Conservation (phyloP, 2,888 invertebrate genomes). For the Leucoma salicis region DNA sequence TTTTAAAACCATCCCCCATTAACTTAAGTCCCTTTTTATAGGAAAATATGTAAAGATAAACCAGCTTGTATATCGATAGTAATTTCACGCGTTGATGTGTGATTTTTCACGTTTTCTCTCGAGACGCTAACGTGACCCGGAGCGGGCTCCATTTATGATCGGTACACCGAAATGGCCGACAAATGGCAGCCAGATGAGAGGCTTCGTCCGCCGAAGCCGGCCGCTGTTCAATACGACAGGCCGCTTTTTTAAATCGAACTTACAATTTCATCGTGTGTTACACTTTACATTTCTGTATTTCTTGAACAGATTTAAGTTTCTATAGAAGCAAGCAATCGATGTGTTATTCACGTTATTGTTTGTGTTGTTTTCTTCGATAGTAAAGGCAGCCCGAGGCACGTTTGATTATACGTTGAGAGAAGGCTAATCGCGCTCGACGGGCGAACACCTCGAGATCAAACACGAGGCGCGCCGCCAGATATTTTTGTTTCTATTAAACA, state of each 20-base stretch:
- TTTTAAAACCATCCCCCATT: too few relatives aligned
- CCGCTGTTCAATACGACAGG: slow-evolving; percentile 60
- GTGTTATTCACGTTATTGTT: slow-evolving; percentile 26
- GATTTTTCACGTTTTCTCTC: slow-evolving; percentile 79
- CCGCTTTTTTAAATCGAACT: slow-evolving; percentile 51
- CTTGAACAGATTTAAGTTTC: neutral
- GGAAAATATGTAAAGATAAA: slow-evolving; percentile 25
- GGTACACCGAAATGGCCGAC: slow-evolving; percentile 81
- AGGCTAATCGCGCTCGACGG: slow-evolving; percentile 82
- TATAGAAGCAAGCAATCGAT: slow-evolving; percentile 35
- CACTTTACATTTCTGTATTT: slow-evolving; percentile 29
- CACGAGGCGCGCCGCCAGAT: slow-evolving; percentile 82
- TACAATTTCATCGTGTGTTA: slow-evolving; percentile 6
- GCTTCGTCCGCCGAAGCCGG: slow-evolving; percentile 74
- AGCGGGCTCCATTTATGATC: slow-evolving; percentile 80
- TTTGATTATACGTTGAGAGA: slow-evolving; percentile 82
- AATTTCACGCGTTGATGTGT: slow-evolving; percentile 75
- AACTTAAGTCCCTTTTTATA: slow-evolving; percentile 25
- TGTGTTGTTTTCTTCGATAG: slow-evolving; percentile 33
- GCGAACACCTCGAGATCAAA: slow-evolving; percentile 83
- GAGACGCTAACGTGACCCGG: slow-evolving; percentile 77
- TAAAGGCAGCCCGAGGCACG: slow-evolving; percentile 70
- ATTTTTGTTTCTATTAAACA: slow-evolving; percentile 83
- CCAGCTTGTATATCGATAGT: slow-evolving; percentile 44
- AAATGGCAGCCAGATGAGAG: slow-evolving; percentile 82